These are phyloP conservation scores for Aplysina aerophoba DNA, from an alignment of 37 sponge, comb jelly and placozoan genomes.

Conservation along the genomic window DNA sequence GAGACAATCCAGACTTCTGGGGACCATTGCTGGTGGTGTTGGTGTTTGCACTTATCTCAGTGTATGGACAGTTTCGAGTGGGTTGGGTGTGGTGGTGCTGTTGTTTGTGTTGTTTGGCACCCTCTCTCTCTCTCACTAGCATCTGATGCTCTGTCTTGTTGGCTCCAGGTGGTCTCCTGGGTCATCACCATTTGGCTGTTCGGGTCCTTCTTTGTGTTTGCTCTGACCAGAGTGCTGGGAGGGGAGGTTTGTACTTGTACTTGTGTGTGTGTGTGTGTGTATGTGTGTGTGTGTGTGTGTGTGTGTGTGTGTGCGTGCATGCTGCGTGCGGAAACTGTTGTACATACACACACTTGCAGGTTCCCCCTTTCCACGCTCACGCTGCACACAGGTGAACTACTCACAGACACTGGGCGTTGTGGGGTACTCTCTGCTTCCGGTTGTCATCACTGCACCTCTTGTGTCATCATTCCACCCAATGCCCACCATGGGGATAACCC, in stretches of 20 bases:
- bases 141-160: not conserved
- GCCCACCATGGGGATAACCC: conserved; percentile 38
- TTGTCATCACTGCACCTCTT: conserved; percentile 72
- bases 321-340: not conserved
- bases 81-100: not conserved
- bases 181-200: conserved; percentile 89
- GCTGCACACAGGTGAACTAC: conserved; percentile 64
- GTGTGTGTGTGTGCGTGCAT: not conserved
- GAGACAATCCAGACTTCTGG: conserved; percentile 93
- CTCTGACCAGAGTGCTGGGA: conserved; percentile 88
- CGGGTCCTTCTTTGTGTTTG: conserved; percentile 81
- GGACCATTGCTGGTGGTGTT: conserved; percentile 91
- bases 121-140: not conserved
- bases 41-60: conserved; percentile 76
- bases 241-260: conserved; percentile 68
- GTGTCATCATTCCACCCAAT: conserved; percentile 53
- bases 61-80: conserved; percentile 91
- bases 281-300: no score
- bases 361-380: not conserved
- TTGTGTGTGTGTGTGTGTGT: no score
- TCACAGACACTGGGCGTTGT: conserved; percentile 86
- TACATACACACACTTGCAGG: not conserved
- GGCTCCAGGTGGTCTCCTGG: conserved; percentile 88
- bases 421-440: conserved; percentile 87
- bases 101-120: not conserved